Evolutionary conservation across 2,888 invertebrate species (phyloP), one percentile per base, ranked within the genome.

Genomic region (Crioceris asparagi): DNA sequence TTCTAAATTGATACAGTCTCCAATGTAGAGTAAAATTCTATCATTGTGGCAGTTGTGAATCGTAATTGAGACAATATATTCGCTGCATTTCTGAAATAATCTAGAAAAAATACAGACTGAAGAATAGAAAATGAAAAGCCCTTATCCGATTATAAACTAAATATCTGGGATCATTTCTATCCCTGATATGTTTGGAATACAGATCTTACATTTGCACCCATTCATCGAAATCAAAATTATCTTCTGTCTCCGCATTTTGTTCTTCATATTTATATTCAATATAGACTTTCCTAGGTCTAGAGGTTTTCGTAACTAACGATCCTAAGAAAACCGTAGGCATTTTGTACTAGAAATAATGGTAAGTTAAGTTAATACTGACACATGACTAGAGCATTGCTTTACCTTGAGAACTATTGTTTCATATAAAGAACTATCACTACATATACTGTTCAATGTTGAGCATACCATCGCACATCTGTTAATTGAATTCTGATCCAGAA

Each of bases 1-100:
- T 47, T 49, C 49, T 35, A 57, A 41, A 44, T 51, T 51, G 26
- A 44, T 38, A 46, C 55, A 55, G 36, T 57, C 51, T 12, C 41
- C 46, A 29, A 57, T 38, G 27, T 49, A 43, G 23, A 45, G 38
- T 21, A 55, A 43, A 32, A 55, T 45, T 25, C 50, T 45, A 15
- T 55, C 53, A 43, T 43, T 51, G 40, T 49, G 43, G 40, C 56
- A 57, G 36, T 47, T 53, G 32, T 55, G 53, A 36, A 57, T 42
- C 42, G 45, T 47, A 18, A 57, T 36, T 17, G 49, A 51, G 34
- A 40, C 17, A 32, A 57, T 42, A 38, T 40, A 41, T 33, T 52
- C 51, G 16, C 54, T 54, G 38, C 47, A 55, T 32, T 55, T 52
- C 23, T 47, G 50, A 12, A 56, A 43, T 34, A 51, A 36, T 11